A percentile compares a stretch with the other conserved stretches of the same genome.
These are phyloP conservation scores for Pelosia muscerda DNA, from an alignment of 2,888 invertebrate species.

Conservation along the genomic window DNA sequence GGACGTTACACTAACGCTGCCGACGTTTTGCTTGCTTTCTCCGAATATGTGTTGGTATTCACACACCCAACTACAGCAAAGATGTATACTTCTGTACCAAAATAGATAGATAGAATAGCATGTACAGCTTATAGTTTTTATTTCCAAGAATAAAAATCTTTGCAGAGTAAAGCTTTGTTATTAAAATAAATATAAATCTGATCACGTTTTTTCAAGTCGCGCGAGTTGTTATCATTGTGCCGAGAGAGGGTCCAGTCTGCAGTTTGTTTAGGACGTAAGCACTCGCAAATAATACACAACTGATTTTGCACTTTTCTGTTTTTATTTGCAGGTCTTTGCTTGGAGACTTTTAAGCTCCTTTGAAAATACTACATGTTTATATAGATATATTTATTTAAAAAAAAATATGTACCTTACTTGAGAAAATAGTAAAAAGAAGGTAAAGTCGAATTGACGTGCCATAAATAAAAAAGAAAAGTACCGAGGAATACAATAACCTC, in stretches of 20 bases:
- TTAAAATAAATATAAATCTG: conserved; percentile 15
- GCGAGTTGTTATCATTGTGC: conserved; percentile 28
- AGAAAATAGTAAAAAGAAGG: too few relatives aligned
- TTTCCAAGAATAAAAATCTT: neutral
- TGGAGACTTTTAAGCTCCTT: conserved; percentile 5
- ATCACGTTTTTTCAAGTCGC: conserved; percentile 10
- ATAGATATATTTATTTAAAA: neutral
- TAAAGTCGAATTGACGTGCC: too few relatives aligned
- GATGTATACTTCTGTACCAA: neutral
- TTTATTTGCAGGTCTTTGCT: neutral
- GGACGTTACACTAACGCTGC: too few relatives aligned
- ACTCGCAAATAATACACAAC: conserved; percentile 36
- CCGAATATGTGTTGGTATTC: too few relatives aligned
- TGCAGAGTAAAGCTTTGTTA: conserved; percentile 5
- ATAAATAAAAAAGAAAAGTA: too few relatives aligned
- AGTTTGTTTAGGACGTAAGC: conserved; percentile 44
- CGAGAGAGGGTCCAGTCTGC: conserved; percentile 28
- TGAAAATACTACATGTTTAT: neutral
- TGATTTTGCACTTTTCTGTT: conserved; percentile 11
- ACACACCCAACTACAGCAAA: too few relatives aligned
- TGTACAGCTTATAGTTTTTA: neutral
- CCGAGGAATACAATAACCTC: neutral
- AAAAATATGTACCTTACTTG: too few relatives aligned
- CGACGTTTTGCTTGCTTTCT: too few relatives aligned
- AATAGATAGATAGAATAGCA: too few relatives aligned